Base-by-base conservation (phyloP, 2,888 invertebrate species). In the Masnerella sp. region DNA sequence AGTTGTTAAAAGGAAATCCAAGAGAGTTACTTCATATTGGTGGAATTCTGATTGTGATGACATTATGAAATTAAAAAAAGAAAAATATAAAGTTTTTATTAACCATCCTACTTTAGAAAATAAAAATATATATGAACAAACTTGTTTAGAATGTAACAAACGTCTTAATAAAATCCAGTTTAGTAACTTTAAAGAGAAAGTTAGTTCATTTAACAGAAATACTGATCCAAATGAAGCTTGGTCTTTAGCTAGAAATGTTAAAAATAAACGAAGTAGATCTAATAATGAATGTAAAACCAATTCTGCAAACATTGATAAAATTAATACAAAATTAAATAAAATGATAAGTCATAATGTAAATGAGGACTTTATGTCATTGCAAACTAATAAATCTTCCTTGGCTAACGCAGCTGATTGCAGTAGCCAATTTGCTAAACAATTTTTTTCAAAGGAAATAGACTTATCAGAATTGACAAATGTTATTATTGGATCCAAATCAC, bases 221-320 rank as follows among this genome's bases (percentile, higher is more conserved):
- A 9, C 32, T 3, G n/a, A 47, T 17, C 15, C 18, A n/a, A 9
- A 28, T n/a, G 30, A 47, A n/a, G 32, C 17, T 17, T 47, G 47
- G 47, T 25, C 12, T 25, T 20, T 42, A 5, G 42, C 20, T 7
- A 42, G 22, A 20, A 42, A 22, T 42, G 12, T 28, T 9, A 45
- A 45, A 17, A 47, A 30, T 30, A 47, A 47, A 32, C 14, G 18
- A 30, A 5, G 3, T 9, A 47, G 47, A 30, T 1, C 47, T 3
- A 17, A 47, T 17, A 32, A 15, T 15, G n/a, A n/a, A n/a, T 47
- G 47, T 11, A 47, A 47, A 30, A 30, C 47, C n/a, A 47, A 47
- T 17, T 17, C 5, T 17, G 15, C 30, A n/a, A 17, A 47, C 17
- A 5, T 30, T 17, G 47, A 15, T 30, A 47, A 47, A 47, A 17